phyloP scores from a whole-genome alignment of 1,140 invertebrate genomes.

The Ips typographus region DNA sequence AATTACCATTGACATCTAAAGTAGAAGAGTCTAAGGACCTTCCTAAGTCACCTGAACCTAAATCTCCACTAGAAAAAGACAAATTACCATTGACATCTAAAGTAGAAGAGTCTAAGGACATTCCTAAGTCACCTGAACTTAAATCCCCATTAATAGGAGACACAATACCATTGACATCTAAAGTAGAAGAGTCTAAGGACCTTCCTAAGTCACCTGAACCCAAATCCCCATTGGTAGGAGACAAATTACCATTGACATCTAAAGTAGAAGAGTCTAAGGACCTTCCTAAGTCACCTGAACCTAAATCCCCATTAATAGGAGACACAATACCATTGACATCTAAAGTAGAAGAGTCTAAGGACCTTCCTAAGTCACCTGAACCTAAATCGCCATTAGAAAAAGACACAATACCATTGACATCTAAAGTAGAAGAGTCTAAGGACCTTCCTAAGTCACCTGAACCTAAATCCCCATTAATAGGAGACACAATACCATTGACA shows the following conservation, averaged over 20 bases:
- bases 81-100: neutral
- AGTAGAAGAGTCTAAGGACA: neutral
- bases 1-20: neutral
- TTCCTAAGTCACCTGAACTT: conserved; percentile 8
- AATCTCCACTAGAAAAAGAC: neutral
- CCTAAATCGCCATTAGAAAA: neutral
- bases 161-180: neutral
- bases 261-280: neutral
- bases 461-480: neutral
- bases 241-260: neutral
- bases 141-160: neutral
- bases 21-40: neutral
- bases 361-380: neutral
- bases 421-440: no score
- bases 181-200: neutral
- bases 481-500: neutral
- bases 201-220: neutral
- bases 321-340: neutral
- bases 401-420: no score
- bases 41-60: neutral
- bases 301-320: neutral
- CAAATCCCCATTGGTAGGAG: neutral
- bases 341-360: neutral
- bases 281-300: neutral
- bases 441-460: neutral